These are phyloP conservation scores for Asobara japonica DNA, from an alignment of 1,140 invertebrate genomes.

Conservation along the genomic window DNA sequence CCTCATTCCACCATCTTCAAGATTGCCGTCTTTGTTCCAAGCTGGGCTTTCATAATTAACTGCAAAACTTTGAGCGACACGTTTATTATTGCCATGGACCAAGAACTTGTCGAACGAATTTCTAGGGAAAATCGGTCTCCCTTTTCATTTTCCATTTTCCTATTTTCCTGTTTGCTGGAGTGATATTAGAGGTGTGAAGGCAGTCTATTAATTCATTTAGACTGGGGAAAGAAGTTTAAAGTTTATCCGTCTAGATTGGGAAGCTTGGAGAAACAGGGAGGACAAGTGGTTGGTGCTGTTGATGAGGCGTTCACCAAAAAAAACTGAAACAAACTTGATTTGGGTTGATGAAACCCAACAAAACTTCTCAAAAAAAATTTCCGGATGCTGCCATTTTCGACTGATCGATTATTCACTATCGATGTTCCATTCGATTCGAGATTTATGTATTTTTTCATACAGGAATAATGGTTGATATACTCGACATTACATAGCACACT, in stretches of 20 bases:
- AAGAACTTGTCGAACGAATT: constrained; percentile 11
- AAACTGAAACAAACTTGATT: too few relatives aligned
- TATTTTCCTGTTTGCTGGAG: constrained; percentile 2
- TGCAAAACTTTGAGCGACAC: background rate
- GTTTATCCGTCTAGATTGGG: background rate
- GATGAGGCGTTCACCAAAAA: too few relatives aligned
- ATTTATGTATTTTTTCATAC: background rate
- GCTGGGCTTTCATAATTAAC: background rate
- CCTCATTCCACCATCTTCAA: background rate
- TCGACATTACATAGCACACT: background rate
- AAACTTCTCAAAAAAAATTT: too few relatives aligned
- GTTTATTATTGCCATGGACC: background rate
- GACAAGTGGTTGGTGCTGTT: background rate
- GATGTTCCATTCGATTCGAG: too few relatives aligned
- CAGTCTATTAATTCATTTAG: background rate
- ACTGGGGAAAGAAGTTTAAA: background rate
- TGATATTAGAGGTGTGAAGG: background rate
- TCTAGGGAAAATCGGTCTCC: background rate
- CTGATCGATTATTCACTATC: too few relatives aligned
- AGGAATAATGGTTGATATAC: background rate
- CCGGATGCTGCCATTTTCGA: too few relatives aligned
- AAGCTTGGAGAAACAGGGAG: background rate
- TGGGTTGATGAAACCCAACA: too few relatives aligned
- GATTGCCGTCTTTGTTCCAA: background rate
- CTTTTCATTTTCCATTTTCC: background rate